Base-by-base conservation (phyloP, 2,797 vertebrate species). In the Malacoraja senta region DNA sequence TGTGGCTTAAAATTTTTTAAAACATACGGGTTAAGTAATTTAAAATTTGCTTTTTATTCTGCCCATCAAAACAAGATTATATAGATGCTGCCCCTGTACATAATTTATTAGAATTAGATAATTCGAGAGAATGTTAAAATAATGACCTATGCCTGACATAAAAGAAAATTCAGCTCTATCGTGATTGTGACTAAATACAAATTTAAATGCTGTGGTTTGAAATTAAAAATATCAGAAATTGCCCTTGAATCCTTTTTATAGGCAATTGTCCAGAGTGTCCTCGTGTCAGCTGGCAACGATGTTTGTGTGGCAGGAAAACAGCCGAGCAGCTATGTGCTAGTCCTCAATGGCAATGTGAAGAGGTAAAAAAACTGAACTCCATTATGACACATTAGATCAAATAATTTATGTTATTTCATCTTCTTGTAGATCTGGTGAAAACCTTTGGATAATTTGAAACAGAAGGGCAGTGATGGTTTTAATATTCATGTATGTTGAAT, bases 201-300 rank as follows among this genome's bases (percentile, higher is more conserved):
- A 15, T 19, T 0, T 10, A 74, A 53, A 13, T 65, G 19, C 68
- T n/a, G 35, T 38, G 19, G 53, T 44, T 92, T 72, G 65, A 24
- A 26, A 78, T 76, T 61, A 93, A n/a, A 93, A 78, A 77, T 44
- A 93, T 71, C 74, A 21, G 0, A 9, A 58, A 68, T 26, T 63
- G 15, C 35, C 76, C 15, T 32, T 81, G 19, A 35, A 15, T 76
- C 17, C 15, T 86, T 12, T 79, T 94, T 94, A 17, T 95, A 98
- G 98, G 97, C 93, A 95, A 96, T 86, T 99, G 98, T 86, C 95
- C 95, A 15, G 96, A 98, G 0, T 99, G 98, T 94, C 98, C 98
- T 13, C 96, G 97, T 94, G 97, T 99, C 94, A 99, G 98, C 93
- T 95, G 97, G 35, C 98, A 99, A 2, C 95, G 91, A 35, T 99